phyloP scores from a whole-genome alignment of 2,113 vertebrate species.

The Tylochromis polylepis region DNA sequence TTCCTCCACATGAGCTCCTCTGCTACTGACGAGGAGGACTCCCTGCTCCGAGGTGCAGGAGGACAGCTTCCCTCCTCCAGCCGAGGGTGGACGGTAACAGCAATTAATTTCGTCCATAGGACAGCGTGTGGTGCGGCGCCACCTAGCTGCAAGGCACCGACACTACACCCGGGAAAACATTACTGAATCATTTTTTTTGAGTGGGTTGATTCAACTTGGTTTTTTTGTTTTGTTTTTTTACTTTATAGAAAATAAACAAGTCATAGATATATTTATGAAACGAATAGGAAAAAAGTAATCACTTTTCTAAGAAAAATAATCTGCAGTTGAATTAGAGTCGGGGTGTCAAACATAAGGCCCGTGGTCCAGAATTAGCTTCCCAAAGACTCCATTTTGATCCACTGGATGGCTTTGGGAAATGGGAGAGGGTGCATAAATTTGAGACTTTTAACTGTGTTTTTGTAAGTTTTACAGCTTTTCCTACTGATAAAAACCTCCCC shows the following conservation, averaged over 20 bases:
- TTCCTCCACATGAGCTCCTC: constrained; percentile 30
- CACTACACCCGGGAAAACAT: background rate
- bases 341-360: background rate
- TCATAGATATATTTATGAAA: background rate
- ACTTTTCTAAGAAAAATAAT: background rate
- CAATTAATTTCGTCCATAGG: background rate
- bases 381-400: background rate
- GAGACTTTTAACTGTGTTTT: background rate
- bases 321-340: background rate
- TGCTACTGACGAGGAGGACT: constrained; percentile 12
- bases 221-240: background rate
- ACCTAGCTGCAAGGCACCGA: background rate
- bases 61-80: constrained; percentile 11
- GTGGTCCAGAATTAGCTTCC: background rate
- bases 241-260: background rate
- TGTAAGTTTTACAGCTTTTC: background rate
- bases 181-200: background rate
- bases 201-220: too few species aligned
- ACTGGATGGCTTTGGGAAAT: background rate
- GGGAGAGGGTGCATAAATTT: background rate
- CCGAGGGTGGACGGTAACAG: background rate
- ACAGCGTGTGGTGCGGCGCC: constrained; percentile 16
- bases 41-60: background rate
- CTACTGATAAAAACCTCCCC: background rate
- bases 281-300: background rate